Conservation (phyloP, 1,140 invertebrate genomes). For the Sarcophaga bullata region DNA sequence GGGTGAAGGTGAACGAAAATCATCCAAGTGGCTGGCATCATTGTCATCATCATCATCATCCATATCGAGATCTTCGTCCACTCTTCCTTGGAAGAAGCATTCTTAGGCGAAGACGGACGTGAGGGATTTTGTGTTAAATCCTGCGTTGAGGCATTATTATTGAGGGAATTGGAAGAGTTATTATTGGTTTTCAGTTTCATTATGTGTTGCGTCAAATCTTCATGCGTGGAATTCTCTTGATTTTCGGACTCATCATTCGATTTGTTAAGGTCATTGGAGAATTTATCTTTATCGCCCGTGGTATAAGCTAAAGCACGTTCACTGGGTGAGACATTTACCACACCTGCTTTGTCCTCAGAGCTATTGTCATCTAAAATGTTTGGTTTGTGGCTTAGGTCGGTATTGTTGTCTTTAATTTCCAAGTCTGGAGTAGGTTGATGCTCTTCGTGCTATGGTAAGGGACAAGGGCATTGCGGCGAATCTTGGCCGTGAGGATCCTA, state of each 20-base stretch:
- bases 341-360: constrained; percentile 14
- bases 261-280: constrained; percentile 43
- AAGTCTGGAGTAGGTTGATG: constrained; percentile 56
- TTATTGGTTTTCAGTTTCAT: constrained; percentile 66
- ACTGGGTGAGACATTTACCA: constrained; percentile 40
- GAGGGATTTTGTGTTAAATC: constrained; percentile 51
- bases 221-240: neutral
- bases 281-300: constrained; percentile 49
- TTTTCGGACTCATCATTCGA: neutral
- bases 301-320: constrained; percentile 43
- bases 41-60: constrained; percentile 63
- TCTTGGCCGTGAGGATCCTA: constrained; percentile 59
- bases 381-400: constrained; percentile 38
- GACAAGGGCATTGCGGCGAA: constrained; percentile 63
- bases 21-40: constrained; percentile 61
- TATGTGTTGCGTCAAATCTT: constrained; percentile 42
- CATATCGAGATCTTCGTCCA: constrained; percentile 65
- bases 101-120: constrained; percentile 50
- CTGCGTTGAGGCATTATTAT: constrained; percentile 67
- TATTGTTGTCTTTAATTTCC: constrained; percentile 48
- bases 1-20: constrained; percentile 63
- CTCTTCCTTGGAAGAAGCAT: constrained; percentile 62
- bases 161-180: constrained; percentile 67
- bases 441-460: constrained; percentile 62
- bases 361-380: constrained; percentile 48